Evolutionary conservation across 2,888 invertebrate genomes (phyloP), one percentile per base, ranked within the genome.

Genomic region (Caenorhabditis afra): DNA sequence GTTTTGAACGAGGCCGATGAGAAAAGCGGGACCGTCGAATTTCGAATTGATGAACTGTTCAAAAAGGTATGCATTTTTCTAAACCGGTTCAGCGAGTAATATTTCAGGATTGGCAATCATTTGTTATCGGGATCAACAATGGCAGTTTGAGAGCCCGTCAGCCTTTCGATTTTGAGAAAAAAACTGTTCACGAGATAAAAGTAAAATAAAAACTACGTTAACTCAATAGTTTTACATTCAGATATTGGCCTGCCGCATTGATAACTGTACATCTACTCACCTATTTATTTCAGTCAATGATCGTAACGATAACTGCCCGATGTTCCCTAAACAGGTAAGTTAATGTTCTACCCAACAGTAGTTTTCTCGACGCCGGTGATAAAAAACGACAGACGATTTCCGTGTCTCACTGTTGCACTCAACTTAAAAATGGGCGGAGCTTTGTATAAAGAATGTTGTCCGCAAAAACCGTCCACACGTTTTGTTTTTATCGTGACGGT

Each of bases 281-380:
- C 45, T 84, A 0, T 84, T 84, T 76, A 78, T 84, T 23, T 84
- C 84, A 1, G 82, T 87, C 41, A 84, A 86, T 45, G 86, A 86
- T 59, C 59, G 81, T 8, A 87, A 87, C 57, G 86, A 86, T 49
- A 86, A 86, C 49, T 87, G 87, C 23, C 87, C 87, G 22, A 79
- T 85, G 61, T 87, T 87, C 55, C 83, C 79, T 0, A 70, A 83
- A 58, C 78, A 80, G 29, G 29, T 23, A 16, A n/a, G n/a, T n/a
- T n/a, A 16, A n/a, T 22, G 41, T 62, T 41, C 58, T 77, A n/a
- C n/a, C n/a, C n/a, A n/a, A n/a, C n/a, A n/a, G n/a, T n/a, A n/a
- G n/a, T n/a, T n/a, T n/a, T n/a, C n/a, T n/a, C n/a, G n/a, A n/a
- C n/a, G n/a, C n/a, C n/a, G n/a, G n/a, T n/a, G n/a, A n/a, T n/a